Conservation (phyloP, 2,113 vertebrate genomes). For the Epinephelus fuscoguttatus region DNA sequence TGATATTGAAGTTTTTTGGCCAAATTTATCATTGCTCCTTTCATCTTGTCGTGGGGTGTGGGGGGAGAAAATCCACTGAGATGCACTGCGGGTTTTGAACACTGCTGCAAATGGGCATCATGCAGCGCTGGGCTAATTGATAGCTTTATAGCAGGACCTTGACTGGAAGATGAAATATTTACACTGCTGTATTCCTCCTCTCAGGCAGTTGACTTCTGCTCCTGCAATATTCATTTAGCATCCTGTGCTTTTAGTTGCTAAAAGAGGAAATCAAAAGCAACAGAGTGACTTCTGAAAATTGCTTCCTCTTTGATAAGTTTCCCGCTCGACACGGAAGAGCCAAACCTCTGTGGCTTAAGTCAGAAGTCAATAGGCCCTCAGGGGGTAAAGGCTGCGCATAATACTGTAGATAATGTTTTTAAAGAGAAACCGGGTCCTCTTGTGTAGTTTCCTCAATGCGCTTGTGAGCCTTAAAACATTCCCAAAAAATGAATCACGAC, state of each 20-base stretch:
- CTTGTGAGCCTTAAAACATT: not conserved
- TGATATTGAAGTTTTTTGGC: slow-evolving; percentile 30
- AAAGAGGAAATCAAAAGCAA: slow-evolving; percentile 64
- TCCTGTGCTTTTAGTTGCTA: slow-evolving; percentile 52
- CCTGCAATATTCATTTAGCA: slow-evolving; percentile 71
- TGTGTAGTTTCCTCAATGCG: slow-evolving; percentile 3
- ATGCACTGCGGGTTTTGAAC: slow-evolving; percentile 31
- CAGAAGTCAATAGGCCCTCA: slow-evolving; percentile 48
- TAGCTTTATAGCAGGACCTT: slow-evolving; percentile 64
- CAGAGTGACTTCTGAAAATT: slow-evolving; percentile 48
- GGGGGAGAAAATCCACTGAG: not conserved
- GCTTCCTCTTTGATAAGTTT: slow-evolving; percentile 45
- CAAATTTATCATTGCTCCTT: slow-evolving; percentile 41
- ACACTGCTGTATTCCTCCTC: slow-evolving; percentile 62
- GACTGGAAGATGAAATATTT: slow-evolving; percentile 79
- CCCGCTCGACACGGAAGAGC: slow-evolving; percentile 20
- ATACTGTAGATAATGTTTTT: slow-evolving; percentile 8
- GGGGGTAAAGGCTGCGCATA: slow-evolving; percentile 12
- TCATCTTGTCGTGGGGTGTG: slow-evolving; percentile 24
- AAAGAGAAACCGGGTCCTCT: not conserved
- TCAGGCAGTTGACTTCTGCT: slow-evolving; percentile 67
- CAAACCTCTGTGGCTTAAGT: slow-evolving; percentile 30
- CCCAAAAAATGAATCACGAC: not conserved
- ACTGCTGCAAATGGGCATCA: slow-evolving; percentile 30
- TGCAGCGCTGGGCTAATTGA: slow-evolving; percentile 56